Conservation (phyloP, 64 coral and sea anemone species). For the Montipora foliosa region DNA sequence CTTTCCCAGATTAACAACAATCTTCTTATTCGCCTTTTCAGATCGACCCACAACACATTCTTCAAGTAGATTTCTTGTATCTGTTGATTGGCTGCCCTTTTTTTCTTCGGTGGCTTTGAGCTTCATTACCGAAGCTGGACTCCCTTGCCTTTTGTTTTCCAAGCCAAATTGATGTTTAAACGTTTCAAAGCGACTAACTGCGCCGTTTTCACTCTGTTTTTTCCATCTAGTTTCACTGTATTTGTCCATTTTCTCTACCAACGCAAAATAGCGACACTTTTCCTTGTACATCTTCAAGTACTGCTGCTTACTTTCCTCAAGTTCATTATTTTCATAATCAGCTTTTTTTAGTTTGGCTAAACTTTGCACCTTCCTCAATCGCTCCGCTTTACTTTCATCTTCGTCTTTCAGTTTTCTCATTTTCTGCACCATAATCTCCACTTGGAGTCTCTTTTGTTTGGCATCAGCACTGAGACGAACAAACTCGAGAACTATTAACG, state of each 20-base stretch:
- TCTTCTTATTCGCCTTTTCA: not conserved
- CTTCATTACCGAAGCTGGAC: not conserved
- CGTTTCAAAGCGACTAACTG: not conserved
- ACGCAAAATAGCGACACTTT: not conserved
- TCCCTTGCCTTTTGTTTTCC: not conserved
- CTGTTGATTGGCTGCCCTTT: not conserved
- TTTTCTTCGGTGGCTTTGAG: not conserved
- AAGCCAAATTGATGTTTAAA: not conserved
- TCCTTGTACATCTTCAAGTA: not conserved
- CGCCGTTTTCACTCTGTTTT: not conserved
- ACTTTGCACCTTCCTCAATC: not conserved
- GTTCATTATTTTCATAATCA: not conserved
- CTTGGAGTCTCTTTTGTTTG: too few relatives aligned
- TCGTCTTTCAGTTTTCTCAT: not conserved
- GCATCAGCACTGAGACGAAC: not conserved
- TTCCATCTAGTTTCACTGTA: not conserved
- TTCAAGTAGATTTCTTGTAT: not conserved
- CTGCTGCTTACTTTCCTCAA: not conserved
- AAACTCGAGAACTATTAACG: not conserved
- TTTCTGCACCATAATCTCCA: not conserved
- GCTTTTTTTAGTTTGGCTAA: not conserved
- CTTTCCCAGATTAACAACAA: not conserved
- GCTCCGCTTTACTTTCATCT: not conserved
- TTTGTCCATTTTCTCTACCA: not conserved
- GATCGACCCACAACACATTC: not conserved